Evolutionary conservation across 2,888 invertebrate species (phyloP).

Genomic region (Rhamnusium bicolor): DNA sequence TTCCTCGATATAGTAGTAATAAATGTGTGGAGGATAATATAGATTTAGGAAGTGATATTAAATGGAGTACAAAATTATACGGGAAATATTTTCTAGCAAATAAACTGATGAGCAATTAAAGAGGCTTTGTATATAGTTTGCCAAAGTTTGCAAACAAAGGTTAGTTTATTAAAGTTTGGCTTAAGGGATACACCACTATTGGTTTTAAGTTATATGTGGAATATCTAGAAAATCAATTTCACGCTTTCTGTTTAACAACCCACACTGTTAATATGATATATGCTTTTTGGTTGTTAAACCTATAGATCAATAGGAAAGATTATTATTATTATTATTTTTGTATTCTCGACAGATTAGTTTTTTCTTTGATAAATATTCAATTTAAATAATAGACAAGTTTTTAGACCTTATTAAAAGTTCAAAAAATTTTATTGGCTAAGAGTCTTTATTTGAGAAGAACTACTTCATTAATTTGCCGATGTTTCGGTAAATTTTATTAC

Average conservation of each 20-base stretch:
- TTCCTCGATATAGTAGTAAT: too few relatives aligned
- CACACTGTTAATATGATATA: not conserved
- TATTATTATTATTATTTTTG: too few relatives aligned
- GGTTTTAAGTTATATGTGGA: conserved; percentile 6
- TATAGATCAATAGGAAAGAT: too few relatives aligned
- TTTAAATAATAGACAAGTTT: too few relatives aligned
- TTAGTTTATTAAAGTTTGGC: conserved; percentile 3
- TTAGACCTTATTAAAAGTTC: too few relatives aligned
- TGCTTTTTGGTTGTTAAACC: not conserved
- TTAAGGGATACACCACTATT: conserved; percentile 13
- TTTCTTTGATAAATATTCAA: too few relatives aligned
- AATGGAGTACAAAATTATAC: not conserved
- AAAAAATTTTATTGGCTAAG: too few relatives aligned
- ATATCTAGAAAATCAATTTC: conserved; percentile 9
- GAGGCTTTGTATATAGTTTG: conserved; percentile 7
- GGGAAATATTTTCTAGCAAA: conserved; percentile 12
- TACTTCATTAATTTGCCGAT: too few relatives aligned
- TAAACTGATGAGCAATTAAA: conserved; percentile 14
- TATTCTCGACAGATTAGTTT: too few relatives aligned
- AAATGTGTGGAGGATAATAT: not conserved
- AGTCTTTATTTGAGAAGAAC: too few relatives aligned
- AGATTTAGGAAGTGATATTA: not conserved
- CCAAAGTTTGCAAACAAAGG: conserved; percentile 15
- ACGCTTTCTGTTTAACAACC: not conserved
- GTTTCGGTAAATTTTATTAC: too few relatives aligned